Conservation (phyloP, 2,888 invertebrate species). For the Caenorhabditis sp. region DNA sequence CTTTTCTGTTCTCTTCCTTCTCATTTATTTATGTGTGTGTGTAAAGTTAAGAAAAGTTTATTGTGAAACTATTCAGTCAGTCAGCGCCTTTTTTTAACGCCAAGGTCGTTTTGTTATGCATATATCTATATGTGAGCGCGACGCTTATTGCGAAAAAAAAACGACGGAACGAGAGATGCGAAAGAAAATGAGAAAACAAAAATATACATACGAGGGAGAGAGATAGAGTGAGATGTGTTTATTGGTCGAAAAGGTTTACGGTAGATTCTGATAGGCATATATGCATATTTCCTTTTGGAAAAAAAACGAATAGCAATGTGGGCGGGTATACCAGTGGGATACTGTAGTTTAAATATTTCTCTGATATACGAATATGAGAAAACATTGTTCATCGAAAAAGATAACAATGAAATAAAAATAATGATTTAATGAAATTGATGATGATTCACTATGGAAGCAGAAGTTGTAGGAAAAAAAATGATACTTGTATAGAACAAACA, state of each 20-base stretch:
- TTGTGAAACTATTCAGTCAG: not conserved
- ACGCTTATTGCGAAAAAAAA: not conserved
- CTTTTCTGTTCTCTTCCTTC: not conserved
- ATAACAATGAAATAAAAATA: no score
- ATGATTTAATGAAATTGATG: no score
- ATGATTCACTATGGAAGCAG: no score
- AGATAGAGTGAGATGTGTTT: not conserved
- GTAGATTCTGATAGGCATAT: not conserved
- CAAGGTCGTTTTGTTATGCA: constrained; percentile 1
- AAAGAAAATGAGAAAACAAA: not conserved
- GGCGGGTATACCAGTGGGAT: not conserved
- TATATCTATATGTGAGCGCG: not conserved
- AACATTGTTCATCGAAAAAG: no score
- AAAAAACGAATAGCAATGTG: not conserved
- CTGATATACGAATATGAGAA: not conserved
- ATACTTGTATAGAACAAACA: no score
- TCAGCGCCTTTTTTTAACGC: not conserved
- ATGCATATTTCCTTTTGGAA: not conserved
- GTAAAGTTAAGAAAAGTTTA: not conserved
- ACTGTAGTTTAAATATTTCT: not conserved
- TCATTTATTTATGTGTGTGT: not conserved
- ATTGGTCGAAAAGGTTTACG: not conserved
- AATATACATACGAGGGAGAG: not conserved
- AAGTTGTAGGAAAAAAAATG: no score
- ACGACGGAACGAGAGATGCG: not conserved